Conservation (phyloP, 2,113 vertebrate genomes). For the Lepisosteus osseus region DNA sequence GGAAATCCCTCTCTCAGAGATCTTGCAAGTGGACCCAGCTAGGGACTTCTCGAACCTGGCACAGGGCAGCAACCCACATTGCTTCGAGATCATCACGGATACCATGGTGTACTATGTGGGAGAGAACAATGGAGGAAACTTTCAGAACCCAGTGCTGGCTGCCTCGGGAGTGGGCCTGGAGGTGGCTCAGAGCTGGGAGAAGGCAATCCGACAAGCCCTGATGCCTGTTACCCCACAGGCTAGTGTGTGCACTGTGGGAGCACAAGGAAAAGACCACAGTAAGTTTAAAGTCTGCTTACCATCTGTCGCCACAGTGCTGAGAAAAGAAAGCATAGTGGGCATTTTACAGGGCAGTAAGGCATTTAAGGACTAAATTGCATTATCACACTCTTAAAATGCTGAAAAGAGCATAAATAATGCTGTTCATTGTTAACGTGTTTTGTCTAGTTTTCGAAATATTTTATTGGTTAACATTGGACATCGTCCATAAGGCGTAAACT, state of each 20-base stretch:
- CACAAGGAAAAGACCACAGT: constrained; percentile 94
- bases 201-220: constrained; percentile 93
- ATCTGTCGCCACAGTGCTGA: background rate
- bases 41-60: constrained; percentile 78
- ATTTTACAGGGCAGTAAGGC: too few species aligned
- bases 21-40: constrained; percentile 87
- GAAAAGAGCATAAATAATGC: too few species aligned
- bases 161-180: constrained; percentile 89
- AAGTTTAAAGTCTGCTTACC: constrained; percentile 57
- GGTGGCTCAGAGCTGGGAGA: constrained; percentile 94
- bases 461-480: too few species aligned
- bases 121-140: constrained; percentile 82
- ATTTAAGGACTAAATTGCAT: too few species aligned
- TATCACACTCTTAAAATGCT: too few species aligned
- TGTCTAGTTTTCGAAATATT: too few species aligned
- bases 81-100: constrained; percentile 97
- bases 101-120: constrained; percentile 97
- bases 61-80: constrained; percentile 92
- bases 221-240: constrained; percentile 97
- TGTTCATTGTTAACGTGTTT: too few species aligned
- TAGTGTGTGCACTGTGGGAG: constrained; percentile 79
- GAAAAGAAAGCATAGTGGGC: too few species aligned
- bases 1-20: constrained; percentile 98
- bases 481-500: too few species aligned
- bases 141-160: constrained; percentile 83